Base-by-base conservation (phyloP, 2,797 vertebrate genomes). In the Enteromius viviparus region DNA sequence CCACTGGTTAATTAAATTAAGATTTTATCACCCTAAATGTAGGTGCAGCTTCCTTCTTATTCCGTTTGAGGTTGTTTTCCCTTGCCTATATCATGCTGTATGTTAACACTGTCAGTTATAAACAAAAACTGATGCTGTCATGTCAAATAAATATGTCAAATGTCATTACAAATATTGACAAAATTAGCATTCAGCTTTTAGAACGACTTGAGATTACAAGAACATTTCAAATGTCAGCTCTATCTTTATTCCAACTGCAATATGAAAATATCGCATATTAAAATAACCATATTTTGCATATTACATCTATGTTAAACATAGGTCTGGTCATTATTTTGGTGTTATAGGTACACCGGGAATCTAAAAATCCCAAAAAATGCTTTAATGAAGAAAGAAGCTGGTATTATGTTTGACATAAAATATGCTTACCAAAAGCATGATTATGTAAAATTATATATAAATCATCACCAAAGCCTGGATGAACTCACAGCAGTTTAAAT, bases 201-300 rank as follows among this genome's bases (percentile, higher is more conserved):
- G 14, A 45, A 12, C 6, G 23, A 64, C 4, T 32, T 32, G 26
- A 51, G 10, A 21, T 51, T 51, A 3, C 23, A 72, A 32, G 4
- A 49, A 6, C 45, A 10, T 21, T 6, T 21, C 23, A 49, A 71
- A 49, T 21, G 47, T 32, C 26, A 21, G 45, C 69, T 71, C 23
- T 15, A 19, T 49, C 42, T 49, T 9, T 49, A 26, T 19, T 49
- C 42, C 9, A 7, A 49, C 14, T 49, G 23, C 47, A 7, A 71
- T 51, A 72, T 72, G 70, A 29, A 72, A 72, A 70, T 40, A 64
- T 62, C 60, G 15, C 10, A 40, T 42, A 12, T 40, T 34, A 40
- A 68, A n/a, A 14, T 47, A 70, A 26, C 23, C 14, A 70, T 70
- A 70, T 47, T 71, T 71, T 71, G 42, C 69, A 71, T 71, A 32